Conservation (phyloP, 2,888 invertebrate species). For the Mactromeris polynyma region DNA sequence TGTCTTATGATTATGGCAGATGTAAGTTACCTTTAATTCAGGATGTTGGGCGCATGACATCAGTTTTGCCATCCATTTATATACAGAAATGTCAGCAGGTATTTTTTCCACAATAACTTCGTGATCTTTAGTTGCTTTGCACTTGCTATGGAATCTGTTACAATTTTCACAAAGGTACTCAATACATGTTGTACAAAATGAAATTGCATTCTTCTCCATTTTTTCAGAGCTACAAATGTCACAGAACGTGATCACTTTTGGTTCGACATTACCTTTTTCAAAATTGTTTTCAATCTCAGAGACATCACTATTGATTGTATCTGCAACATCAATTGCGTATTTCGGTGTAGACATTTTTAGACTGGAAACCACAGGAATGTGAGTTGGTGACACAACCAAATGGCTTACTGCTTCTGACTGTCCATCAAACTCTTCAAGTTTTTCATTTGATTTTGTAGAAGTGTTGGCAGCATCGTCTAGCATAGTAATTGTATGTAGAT, state of each 20-base stretch:
- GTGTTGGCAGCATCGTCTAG: not conserved
- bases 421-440: no score
- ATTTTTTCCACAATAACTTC: constrained; percentile 27
- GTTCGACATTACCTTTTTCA: not conserved
- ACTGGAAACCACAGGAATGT: no score
- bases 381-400: no score
- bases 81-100: constrained; percentile 27
- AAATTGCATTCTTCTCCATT: not conserved
- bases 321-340: not conserved
- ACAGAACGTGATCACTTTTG: constrained; percentile 18
- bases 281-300: not conserved
- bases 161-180: constrained; percentile 55
- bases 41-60: constrained; percentile 38
- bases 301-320: not conserved
- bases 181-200: constrained; percentile 48
- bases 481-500: not conserved
- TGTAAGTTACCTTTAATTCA: constrained; percentile 26
- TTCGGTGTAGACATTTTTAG: not conserved
- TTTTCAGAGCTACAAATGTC: constrained; percentile 42
- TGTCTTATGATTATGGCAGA: constrained; percentile 34
- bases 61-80: constrained; percentile 28
- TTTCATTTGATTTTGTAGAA: no score
- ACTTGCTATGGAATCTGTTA: constrained; percentile 39
- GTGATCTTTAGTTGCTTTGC: constrained; percentile 46
- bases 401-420: no score